Evolutionary conservation across 2,113 vertebrate genomes (phyloP).

Genomic region (Aplodontia rufa): DNA sequence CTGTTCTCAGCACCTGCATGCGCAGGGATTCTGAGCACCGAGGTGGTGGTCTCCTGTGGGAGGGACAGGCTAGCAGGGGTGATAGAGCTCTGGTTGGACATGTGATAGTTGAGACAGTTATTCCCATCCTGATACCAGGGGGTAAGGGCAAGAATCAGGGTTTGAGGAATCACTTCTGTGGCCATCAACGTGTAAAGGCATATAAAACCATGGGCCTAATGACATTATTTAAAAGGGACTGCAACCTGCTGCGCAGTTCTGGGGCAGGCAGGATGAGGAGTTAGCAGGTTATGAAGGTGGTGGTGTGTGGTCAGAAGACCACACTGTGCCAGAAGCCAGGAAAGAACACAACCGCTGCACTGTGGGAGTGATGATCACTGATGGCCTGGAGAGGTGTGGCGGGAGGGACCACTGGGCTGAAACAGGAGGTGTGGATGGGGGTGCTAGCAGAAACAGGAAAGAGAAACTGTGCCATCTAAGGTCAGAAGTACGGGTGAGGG

Average conservation of each 20-base stretch:
- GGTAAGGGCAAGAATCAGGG: neutral
- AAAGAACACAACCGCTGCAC: neutral
- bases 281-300: neutral
- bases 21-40: no score
- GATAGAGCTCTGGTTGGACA: neutral
- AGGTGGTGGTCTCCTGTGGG: neutral
- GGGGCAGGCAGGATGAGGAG: neutral
- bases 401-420: no score
- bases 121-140: neutral
- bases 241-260: neutral
- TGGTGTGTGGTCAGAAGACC: neutral
- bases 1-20: neutral
- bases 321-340: neutral
- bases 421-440: neutral
- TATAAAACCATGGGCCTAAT: neutral
- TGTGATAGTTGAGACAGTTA: neutral
- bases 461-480: no score
- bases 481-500: no score
- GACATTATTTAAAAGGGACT: neutral
- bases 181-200: accelerated
- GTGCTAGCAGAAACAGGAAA: accelerated
- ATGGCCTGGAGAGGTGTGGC: neutral
- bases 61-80: neutral
- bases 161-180: neutral
- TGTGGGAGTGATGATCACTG: accelerated